These are phyloP conservation scores for Acrocephalus kingi DNA, from an alignment of 2,113 vertebrate genomes.

Conservation along the genomic window DNA sequence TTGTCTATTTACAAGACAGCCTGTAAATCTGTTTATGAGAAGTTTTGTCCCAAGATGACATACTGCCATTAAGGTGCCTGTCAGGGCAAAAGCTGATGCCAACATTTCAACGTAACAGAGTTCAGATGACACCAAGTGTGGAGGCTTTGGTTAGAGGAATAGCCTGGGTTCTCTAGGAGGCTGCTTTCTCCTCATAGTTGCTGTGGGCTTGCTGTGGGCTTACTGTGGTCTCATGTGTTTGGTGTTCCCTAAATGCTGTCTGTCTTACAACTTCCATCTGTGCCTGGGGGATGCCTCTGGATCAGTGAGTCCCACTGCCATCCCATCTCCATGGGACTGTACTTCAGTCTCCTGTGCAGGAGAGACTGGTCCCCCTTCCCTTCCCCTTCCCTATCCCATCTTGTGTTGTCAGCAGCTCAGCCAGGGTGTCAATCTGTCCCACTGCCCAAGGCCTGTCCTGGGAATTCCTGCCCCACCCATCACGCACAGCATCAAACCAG, in stretches of 20 bases:
- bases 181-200: not conserved
- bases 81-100: not conserved
- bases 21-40: not conserved
- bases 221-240: not conserved
- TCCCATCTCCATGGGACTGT: not conserved
- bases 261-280: not conserved
- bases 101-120: not conserved
- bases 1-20: not conserved
- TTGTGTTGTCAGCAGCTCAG: not conserved
- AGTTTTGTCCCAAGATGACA: not conserved
- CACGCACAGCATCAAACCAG: not conserved
- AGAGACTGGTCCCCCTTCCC: not conserved
- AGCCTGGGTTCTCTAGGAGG: conserved; percentile 17
- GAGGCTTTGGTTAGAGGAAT: not conserved
- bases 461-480: not conserved
- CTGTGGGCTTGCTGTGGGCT: not conserved
- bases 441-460: not conserved
- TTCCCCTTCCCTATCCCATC: too few relatives aligned
- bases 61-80: not conserved
- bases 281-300: not conserved
- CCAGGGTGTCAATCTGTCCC: not conserved
- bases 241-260: not conserved
- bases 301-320: not conserved
- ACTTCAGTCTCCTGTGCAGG: not conserved
- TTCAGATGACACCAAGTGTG: not conserved